phyloP scores from a whole-genome alignment of 2,888 invertebrate genomes.

The Drosophila demipolita region DNA sequence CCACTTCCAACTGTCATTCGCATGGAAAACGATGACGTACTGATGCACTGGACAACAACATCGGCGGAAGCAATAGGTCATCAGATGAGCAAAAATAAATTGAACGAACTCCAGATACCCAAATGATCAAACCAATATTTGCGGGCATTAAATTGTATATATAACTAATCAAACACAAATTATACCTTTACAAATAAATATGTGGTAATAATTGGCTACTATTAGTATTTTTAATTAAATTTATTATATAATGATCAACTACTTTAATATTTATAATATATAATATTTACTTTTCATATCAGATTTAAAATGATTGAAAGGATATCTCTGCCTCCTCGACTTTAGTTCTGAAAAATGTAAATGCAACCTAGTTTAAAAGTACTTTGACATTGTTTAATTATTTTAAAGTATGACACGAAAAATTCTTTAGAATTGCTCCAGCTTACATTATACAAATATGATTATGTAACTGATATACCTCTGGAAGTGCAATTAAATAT shows the following conservation, averaged over 20 bases:
- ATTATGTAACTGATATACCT: conserved; percentile 24
- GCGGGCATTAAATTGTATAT: neutral
- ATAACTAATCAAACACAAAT: neutral
- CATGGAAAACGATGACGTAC: conserved; percentile 73
- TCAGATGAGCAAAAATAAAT: neutral
- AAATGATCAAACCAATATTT: conserved; percentile 3
- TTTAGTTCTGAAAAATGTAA: neutral
- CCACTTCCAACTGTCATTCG: conserved; percentile 77
- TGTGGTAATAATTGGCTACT: neutral
- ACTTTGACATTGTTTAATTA: neutral
- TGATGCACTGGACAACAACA: conserved; percentile 45
- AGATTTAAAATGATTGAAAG: too few species aligned
- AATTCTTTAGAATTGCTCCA: neutral
- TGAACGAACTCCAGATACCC: conserved; percentile 9
- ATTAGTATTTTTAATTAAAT: neutral
- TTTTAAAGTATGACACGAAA: neutral
- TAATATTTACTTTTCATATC: too few species aligned
- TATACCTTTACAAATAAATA: neutral
- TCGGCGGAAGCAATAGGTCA: conserved; percentile 29
- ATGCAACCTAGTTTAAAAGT: neutral
- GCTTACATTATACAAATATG: neutral
- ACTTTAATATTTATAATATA: too few species aligned
- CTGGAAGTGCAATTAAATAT: conserved; percentile 16
- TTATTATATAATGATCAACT: neutral
- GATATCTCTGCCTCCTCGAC: neutral